phyloP scores from a whole-genome alignment of 2,888 invertebrate species.

The Sisyra nigra region DNA sequence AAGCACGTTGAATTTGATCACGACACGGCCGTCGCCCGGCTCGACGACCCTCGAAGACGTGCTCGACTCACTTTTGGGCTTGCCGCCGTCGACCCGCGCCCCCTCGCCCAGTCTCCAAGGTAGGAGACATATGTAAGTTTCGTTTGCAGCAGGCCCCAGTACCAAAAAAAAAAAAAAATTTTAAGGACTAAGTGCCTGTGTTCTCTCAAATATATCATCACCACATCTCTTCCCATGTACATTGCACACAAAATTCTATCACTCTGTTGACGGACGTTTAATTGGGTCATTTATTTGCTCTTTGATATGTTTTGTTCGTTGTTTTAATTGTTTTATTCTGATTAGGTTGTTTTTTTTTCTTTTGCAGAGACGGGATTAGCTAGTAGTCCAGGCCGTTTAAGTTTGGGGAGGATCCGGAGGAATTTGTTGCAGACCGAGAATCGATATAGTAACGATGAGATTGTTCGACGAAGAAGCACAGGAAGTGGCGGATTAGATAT shows the following conservation, averaged over 20 bases:
- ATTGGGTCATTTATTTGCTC: background rate
- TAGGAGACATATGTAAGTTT: conserved; percentile 68
- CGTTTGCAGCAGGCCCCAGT: conserved; percentile 31
- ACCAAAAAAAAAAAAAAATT: too few relatives aligned
- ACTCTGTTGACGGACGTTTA: background rate
- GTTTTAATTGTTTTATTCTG: background rate
- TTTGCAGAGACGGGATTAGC: conserved; percentile 30
- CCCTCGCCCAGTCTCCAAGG: conserved; percentile 55
- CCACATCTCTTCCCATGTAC: background rate
- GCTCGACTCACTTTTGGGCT: conserved; percentile 77
- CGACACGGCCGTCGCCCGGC: conserved; percentile 51
- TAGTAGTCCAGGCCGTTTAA: conserved; percentile 25
- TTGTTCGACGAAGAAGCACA: conserved; percentile 36
- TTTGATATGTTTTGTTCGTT: background rate
- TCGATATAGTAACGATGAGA: background rate
- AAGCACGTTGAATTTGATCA: conserved; percentile 5
- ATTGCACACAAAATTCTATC: background rate
- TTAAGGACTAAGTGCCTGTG: conserved; percentile 5
- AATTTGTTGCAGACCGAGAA: background rate
- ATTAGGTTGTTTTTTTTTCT: background rate
- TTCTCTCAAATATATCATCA: background rate
- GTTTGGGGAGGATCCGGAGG: conserved; percentile 8
- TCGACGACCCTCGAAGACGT: conserved; percentile 88
- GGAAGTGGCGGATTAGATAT: conserved; percentile 35
- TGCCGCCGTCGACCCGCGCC: conserved; percentile 62